phyloP scores from a whole-genome alignment of 2,797 vertebrate species.

The Simalia tracyae region DNA sequence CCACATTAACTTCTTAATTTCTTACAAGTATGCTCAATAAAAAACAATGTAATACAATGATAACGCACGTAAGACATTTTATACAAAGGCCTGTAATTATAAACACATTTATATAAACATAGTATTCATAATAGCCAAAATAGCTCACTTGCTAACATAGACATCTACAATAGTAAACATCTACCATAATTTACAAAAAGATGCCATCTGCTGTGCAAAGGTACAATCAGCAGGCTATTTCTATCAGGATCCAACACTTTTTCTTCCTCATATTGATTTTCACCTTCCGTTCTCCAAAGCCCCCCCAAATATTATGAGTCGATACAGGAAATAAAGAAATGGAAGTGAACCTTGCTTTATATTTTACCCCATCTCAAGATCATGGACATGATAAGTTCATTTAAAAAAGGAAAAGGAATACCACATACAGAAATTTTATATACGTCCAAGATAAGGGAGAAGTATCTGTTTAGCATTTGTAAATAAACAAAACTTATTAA shows the following conservation, averaged over 20 bases:
- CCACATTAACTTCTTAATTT: conserved; percentile 11
- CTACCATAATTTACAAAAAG: conserved; percentile 74
- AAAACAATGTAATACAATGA: conserved; percentile 36
- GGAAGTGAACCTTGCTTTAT: conserved; percentile 60
- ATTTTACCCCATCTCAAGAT: conserved; percentile 54
- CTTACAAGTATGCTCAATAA: conserved; percentile 19
- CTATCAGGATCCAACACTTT: conserved; percentile 59
- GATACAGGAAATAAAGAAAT: conserved; percentile 61
- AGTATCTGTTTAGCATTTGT: not conserved
- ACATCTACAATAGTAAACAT: conserved; percentile 47
- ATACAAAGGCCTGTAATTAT: conserved; percentile 23
- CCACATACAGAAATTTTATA: not conserved
- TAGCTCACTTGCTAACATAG: conserved; percentile 37
- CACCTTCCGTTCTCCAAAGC: conserved; percentile 57
- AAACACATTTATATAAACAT: not conserved
- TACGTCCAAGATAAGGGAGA: conserved; percentile 38
- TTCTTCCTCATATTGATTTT: conserved; percentile 63
- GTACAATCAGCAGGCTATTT: conserved; percentile 69
- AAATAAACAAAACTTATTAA: conserved; percentile 21
- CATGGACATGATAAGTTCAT: conserved; percentile 47
- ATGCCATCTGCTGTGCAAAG: conserved; percentile 78
- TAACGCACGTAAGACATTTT: conserved; percentile 47
- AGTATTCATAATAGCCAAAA: conserved; percentile 45
- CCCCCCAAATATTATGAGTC: conserved; percentile 55
- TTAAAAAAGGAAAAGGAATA: conserved; percentile 60